phyloP scores from a whole-genome alignment of 2,113 vertebrate genomes.

The Lepus americanus region DNA sequence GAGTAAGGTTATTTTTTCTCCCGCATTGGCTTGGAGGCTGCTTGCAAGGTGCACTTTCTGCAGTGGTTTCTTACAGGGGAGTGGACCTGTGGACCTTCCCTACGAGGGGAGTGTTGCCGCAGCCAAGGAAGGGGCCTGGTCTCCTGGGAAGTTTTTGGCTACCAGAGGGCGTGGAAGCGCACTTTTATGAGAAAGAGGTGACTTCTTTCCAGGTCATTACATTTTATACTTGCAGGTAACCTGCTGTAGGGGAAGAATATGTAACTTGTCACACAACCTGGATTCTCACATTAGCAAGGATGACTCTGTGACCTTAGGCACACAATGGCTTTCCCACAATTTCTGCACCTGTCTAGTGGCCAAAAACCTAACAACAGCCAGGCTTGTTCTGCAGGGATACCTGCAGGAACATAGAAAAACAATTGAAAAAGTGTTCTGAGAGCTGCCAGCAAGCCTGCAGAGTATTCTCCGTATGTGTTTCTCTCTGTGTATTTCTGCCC shows the following conservation, averaged over 20 bases:
- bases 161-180: not conserved
- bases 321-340: accelerated
- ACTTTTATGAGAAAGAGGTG: no score
- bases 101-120: accelerated
- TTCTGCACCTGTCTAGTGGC: not conserved
- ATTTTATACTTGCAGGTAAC: no score
- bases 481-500: not conserved
- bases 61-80: not conserved
- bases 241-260: accelerated
- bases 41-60: not conserved
- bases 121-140: no score
- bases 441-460: no score
- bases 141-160: accelerated
- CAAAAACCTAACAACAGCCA: not conserved
- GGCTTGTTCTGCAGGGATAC: not conserved
- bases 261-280: accelerated
- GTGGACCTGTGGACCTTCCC: not conserved
- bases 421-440: not conserved
- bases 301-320: not conserved
- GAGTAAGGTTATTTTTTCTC: not conserved
- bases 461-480: accelerated
- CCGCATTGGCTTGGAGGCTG: not conserved
- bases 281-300: no score
- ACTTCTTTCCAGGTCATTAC: not conserved
- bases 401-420: not conserved